These are phyloP conservation scores for Platysteira castanea DNA, from an alignment of 2,113 vertebrate species.

Conservation along the genomic window DNA sequence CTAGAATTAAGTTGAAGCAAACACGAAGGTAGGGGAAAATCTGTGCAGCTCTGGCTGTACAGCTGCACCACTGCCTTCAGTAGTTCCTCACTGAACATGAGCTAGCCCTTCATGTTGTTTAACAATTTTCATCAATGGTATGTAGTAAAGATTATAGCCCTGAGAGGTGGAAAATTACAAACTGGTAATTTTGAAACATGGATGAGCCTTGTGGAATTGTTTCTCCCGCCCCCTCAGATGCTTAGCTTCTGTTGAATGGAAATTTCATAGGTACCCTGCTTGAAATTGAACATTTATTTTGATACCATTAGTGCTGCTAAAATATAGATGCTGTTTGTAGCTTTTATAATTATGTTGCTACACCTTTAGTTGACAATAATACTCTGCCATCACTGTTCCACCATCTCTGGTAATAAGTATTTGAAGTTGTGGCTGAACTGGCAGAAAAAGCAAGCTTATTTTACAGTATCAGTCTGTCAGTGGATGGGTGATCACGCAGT, in stretches of 20 bases:
- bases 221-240: background rate
- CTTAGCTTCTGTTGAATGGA: background rate
- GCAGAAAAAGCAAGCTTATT: background rate
- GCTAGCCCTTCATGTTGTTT: background rate
- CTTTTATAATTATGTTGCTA: slow-evolving; percentile 14
- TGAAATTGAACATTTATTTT: slow-evolving; percentile 31
- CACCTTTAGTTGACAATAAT: background rate
- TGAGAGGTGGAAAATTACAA: background rate
- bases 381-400: background rate
- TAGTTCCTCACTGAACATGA: background rate
- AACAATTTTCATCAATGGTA: background rate
- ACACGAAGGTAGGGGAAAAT: background rate
- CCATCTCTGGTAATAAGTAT: background rate
- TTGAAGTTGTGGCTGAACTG: background rate
- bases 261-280: background rate
- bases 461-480: background rate
- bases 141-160: background rate
- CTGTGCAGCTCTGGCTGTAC: background rate
- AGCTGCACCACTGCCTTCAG: background rate
- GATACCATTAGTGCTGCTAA: background rate
- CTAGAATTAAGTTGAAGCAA: background rate
- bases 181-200: background rate
- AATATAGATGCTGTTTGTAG: background rate
- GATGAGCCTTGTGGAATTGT: background rate
- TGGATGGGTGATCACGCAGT: background rate